Conservation (phyloP, 2,888 invertebrate genomes). For the Parelbella ahira region DNA sequence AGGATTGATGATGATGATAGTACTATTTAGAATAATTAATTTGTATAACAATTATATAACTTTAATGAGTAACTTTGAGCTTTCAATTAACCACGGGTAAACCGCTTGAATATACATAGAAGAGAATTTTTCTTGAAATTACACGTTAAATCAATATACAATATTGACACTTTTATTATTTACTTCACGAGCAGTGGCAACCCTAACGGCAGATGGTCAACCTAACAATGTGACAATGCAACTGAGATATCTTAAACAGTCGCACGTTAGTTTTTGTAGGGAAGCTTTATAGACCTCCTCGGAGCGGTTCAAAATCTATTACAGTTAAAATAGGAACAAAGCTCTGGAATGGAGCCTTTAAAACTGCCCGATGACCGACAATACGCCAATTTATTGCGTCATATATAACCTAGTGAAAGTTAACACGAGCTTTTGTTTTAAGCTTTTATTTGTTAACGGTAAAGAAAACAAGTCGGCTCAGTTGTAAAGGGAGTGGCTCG, state of each 20-base stretch:
- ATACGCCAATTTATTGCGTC: slow-evolving; percentile 63
- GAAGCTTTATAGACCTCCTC: slow-evolving; percentile 54
- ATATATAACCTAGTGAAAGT: slow-evolving; percentile 77
- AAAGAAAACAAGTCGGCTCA: too few relatives aligned
- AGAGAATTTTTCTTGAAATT: too few relatives aligned
- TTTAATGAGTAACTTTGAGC: too few relatives aligned
- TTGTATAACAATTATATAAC: too few relatives aligned
- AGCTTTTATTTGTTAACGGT: slow-evolving; percentile 59
- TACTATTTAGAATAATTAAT: too few relatives aligned
- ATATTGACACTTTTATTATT: too few relatives aligned
- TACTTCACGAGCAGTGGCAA: too few relatives aligned
- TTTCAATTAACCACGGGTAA: too few relatives aligned
- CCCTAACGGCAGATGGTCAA: slow-evolving; percentile 12
- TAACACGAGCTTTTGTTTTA: slow-evolving; percentile 52
- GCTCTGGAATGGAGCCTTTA: slow-evolving; percentile 42
- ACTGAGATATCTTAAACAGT: slow-evolving; percentile 51
- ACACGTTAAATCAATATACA: too few relatives aligned
- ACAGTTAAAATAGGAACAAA: slow-evolving; percentile 74
- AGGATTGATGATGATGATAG: too few relatives aligned
- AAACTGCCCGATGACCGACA: slow-evolving; percentile 48
- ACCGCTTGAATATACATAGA: too few relatives aligned
- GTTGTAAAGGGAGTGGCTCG: too few relatives aligned
- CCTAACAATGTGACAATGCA: slow-evolving; percentile 48
- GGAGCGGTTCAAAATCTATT: slow-evolving; percentile 48
- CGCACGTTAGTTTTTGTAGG: slow-evolving; percentile 60